phyloP scores from a whole-genome alignment of 2,797 vertebrate genomes.

The Enteromius anoplus region DNA sequence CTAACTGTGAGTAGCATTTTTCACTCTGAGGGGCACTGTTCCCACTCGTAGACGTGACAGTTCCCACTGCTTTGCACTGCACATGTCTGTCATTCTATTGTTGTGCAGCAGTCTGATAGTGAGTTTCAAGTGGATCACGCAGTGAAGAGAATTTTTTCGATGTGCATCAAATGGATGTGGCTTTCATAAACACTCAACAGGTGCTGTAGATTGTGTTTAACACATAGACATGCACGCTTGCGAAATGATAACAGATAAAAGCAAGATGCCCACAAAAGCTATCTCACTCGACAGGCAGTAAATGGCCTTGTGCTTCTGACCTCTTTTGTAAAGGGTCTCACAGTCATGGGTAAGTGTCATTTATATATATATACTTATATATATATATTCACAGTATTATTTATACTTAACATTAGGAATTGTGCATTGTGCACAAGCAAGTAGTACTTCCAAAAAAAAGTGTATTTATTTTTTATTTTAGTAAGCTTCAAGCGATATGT shows the following conservation, averaged over 20 bases:
- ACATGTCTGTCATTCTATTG: conserved; percentile 41
- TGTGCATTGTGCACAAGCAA: background rate
- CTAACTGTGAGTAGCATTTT: conserved; percentile 48
- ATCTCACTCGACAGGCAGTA: background rate
- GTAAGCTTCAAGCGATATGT: background rate
- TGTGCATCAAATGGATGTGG: conserved; percentile 25
- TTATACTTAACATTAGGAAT: background rate
- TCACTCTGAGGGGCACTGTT: conserved; percentile 45
- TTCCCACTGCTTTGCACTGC: conserved; percentile 31
- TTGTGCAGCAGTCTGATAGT: conserved; percentile 13
- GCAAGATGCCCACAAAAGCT: conserved; percentile 24
- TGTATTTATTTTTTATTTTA: background rate
- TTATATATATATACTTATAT: background rate
- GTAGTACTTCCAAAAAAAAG: background rate
- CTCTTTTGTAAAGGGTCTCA: conserved; percentile 10
- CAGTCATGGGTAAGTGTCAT: background rate
- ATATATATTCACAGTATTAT: background rate
- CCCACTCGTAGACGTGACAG: conserved; percentile 40
- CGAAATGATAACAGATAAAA: background rate
- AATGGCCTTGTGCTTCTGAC: background rate
- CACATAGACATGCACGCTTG: background rate
- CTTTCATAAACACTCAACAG: conserved; percentile 31
- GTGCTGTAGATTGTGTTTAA: conserved; percentile 29
- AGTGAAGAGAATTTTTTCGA: conserved; percentile 36
- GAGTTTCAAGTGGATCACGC: conserved; percentile 38